These are phyloP conservation scores for Agrochola lychnidis DNA, from an alignment of 2,888 invertebrate genomes.

Conservation along the genomic window DNA sequence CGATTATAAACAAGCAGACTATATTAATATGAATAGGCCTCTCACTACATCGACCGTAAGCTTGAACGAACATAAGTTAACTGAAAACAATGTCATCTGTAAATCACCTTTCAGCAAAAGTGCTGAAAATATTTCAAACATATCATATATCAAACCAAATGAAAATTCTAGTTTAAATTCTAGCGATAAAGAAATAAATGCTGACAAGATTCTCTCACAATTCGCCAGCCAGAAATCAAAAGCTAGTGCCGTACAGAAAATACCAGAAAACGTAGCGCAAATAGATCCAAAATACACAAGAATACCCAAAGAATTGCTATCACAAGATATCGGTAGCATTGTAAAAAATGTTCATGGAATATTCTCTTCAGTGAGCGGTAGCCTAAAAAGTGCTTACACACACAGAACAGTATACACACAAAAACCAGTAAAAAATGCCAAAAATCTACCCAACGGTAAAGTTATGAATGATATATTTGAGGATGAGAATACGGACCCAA, in stretches of 20 bases:
- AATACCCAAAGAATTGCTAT: slow-evolving; percentile 83
- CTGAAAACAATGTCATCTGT: slow-evolving; percentile 64
- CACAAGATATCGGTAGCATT: slow-evolving; percentile 86
- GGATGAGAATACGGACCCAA: slow-evolving; percentile 71
- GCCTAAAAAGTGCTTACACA: slow-evolving; percentile 85
- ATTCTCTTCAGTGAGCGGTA: slow-evolving; percentile 87
- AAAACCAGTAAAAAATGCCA: slow-evolving; percentile 75
- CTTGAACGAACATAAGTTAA: slow-evolving; percentile 74
- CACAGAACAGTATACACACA: slow-evolving; percentile 74
- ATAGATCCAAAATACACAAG: slow-evolving; percentile 76
- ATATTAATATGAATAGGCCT: slow-evolving; percentile 60
- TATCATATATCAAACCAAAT: slow-evolving; percentile 60
- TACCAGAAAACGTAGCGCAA: slow-evolving; percentile 73
- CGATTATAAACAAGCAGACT: slow-evolving; percentile 43
- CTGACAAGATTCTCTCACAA: slow-evolving; percentile 80
- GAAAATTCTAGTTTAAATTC: slow-evolving; percentile 61
- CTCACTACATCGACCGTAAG: slow-evolving; percentile 81
- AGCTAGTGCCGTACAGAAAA: slow-evolving; percentile 80
- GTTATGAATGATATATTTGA: slow-evolving; percentile 87
- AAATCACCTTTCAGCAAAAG: slow-evolving; percentile 80
- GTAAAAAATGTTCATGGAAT: slow-evolving; percentile 89
- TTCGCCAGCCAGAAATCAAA: slow-evolving; percentile 81
- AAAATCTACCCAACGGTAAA: slow-evolving; percentile 80
- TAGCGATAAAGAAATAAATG: slow-evolving; percentile 76
- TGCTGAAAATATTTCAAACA: slow-evolving; percentile 81